Evolutionary conservation across 2,113 vertebrate species (phyloP).

Genomic region (Cromileptes altivelis): DNA sequence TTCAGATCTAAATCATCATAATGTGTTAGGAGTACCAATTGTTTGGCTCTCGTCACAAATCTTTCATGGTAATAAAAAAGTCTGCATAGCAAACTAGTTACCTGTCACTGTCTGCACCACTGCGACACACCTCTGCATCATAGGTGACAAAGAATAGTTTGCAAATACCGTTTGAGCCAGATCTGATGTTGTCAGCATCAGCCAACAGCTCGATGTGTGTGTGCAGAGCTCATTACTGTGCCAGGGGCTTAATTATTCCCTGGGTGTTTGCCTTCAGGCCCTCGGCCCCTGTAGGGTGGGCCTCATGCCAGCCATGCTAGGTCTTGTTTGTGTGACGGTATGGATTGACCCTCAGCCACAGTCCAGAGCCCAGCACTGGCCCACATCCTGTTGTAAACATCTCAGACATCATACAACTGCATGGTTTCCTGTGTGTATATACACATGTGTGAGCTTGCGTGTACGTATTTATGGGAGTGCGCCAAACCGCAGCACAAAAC

Average conservation of each 20-base stretch:
- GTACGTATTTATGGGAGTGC: slow-evolving; percentile 31
- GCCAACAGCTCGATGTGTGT: slow-evolving; percentile 47
- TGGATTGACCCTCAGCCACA: slow-evolving; percentile 62
- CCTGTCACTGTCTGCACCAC: neutral
- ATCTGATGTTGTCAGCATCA: slow-evolving; percentile 53
- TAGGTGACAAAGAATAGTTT: slow-evolving; percentile 2
- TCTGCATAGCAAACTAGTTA: neutral
- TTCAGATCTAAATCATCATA: slow-evolving; percentile 29
- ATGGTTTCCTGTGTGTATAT: slow-evolving; percentile 59
- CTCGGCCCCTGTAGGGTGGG: slow-evolving; percentile 66
- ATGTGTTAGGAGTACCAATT: neutral
- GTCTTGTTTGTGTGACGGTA: slow-evolving; percentile 66
- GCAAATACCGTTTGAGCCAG: slow-evolving; percentile 13
- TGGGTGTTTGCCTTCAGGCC: slow-evolving; percentile 66
- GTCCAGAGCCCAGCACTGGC: slow-evolving; percentile 46
- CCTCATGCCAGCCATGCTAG: slow-evolving; percentile 72
- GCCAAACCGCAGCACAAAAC: slow-evolving; percentile 46
- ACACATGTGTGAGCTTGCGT: slow-evolving; percentile 29
- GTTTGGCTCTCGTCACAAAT: neutral
- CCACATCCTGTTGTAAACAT: slow-evolving; percentile 78
- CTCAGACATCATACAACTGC: slow-evolving; percentile 75
- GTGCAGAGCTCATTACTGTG: slow-evolving; percentile 61
- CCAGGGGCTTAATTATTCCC: slow-evolving; percentile 73
- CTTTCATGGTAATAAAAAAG: neutral
- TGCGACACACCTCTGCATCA: neutral